These are phyloP conservation scores for Notothenia coriiceps DNA, from an alignment of 2,113 vertebrate species.

Conservation along the genomic window DNA sequence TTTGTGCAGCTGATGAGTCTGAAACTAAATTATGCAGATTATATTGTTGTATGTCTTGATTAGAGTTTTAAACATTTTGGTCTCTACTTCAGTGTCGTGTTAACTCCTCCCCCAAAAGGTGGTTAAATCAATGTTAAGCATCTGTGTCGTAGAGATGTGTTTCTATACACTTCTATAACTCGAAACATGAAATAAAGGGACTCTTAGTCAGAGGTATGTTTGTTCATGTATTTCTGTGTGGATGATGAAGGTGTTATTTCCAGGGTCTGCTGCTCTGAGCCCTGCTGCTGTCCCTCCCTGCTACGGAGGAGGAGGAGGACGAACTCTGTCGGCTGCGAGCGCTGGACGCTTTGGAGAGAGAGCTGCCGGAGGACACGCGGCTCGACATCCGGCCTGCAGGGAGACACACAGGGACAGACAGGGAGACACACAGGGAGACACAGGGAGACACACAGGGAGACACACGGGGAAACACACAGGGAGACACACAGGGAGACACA, in stretches of 20 bases:
- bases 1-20: not conserved
- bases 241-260: conserved; percentile 83
- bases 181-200: not conserved
- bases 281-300: conserved; percentile 58
- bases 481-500: no score
- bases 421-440: no score
- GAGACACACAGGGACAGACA: not conserved
- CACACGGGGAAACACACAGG: no score
- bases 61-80: not conserved
- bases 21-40: no score
- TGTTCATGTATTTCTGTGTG: not conserved
- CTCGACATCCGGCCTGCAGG: conserved; percentile 85
- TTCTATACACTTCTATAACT: not conserved
- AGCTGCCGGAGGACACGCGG: conserved; percentile 80
- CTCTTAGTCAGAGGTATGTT: conserved; percentile 32
- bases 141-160: not conserved
- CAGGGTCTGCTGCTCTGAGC: conserved; percentile 86
- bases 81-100: not conserved
- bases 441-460: no score
- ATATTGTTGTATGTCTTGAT: no score
- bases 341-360: conserved; percentile 74
- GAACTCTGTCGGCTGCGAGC: conserved; percentile 74
- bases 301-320: conserved; percentile 25
- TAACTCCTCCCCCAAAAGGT: not conserved
- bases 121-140: not conserved